These are phyloP conservation scores for Drosophila subpulchrella DNA, from an alignment of 1,140 invertebrate genomes.

Conservation along the genomic window DNA sequence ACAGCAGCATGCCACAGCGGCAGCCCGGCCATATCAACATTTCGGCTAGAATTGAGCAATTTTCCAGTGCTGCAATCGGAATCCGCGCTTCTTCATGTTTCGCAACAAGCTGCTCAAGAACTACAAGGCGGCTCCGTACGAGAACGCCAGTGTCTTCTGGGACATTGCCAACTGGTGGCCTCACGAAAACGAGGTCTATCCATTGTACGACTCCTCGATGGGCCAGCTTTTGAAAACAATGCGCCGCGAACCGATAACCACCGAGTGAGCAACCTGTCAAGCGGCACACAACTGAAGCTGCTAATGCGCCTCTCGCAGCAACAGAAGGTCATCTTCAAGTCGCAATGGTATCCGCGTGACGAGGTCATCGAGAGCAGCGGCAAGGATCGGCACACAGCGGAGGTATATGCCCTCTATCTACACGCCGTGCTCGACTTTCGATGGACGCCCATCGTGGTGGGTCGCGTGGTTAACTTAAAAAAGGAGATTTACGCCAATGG, in stretches of 20 bases:
- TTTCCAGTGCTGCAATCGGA: slow-evolving; percentile 74
- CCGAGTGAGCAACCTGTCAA: slow-evolving; percentile 90
- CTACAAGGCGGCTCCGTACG: slow-evolving; percentile 70
- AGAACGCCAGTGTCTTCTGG: slow-evolving; percentile 82
- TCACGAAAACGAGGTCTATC: slow-evolving; percentile 88
- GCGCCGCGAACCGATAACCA: slow-evolving; percentile 88
- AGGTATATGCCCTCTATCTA: slow-evolving; percentile 97
- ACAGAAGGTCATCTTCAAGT: slow-evolving; percentile 94
- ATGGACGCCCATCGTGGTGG: slow-evolving; percentile 91
- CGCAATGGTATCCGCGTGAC: slow-evolving; percentile 93
- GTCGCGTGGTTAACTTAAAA: slow-evolving; percentile 90
- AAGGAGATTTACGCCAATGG: slow-evolving; percentile 90
- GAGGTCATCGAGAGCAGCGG: slow-evolving; percentile 92
- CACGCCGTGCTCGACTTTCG: slow-evolving; percentile 91
- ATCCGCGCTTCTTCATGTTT: slow-evolving; percentile 84
- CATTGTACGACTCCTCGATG: slow-evolving; percentile 87
- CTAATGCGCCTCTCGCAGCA: slow-evolving; percentile 91
- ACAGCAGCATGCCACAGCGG: slow-evolving; percentile 49
- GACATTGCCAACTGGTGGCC: slow-evolving; percentile 87
- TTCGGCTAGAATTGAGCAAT: slow-evolving; percentile 70
- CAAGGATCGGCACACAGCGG: slow-evolving; percentile 96
- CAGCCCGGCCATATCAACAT: slow-evolving; percentile 55
- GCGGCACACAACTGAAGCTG: slow-evolving; percentile 96
- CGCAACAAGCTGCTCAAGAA: slow-evolving; percentile 83
- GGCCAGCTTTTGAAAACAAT: slow-evolving; percentile 90